Evolutionary conservation across 1,140 invertebrate species (phyloP), one percentile per base, ranked within the genome.

Genomic region (Tribolium castaneum): DNA sequence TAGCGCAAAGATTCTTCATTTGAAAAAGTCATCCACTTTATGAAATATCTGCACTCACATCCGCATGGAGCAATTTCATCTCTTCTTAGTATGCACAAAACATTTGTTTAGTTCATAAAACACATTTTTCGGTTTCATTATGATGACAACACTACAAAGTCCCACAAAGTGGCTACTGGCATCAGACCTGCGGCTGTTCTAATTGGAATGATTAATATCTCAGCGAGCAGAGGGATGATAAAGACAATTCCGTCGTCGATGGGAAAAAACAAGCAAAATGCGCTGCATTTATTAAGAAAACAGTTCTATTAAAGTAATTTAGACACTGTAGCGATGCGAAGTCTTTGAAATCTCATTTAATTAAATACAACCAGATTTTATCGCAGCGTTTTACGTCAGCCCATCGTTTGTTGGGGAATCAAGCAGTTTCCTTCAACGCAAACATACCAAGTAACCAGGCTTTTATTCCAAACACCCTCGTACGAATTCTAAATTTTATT

Each of bases 401-500:
- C 59, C 30, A 35, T 66, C 59, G 59, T 66, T 66, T 66, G 59
- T 66, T 35, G 59, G 59, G 35, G 12, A 66, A 66, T 66, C 59
- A 66, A 30, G 59, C 59, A 66, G 59, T 66, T 66, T 66, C 59
- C 59, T 66, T 66, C 59, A 34, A 66, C 59, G 59, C 59, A 66
- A 66, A 66, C 59, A 66, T 66, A 30, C 59, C 59, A 66, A 14
- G 30, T 30, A 66, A 66, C 59, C 30, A 66, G 59, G 59, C 59
- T 66, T 66, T 66, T 66, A 66, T 66, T 66, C 59, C 59, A 39
- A 66, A 66, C 59, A 39, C 59, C 59, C 59, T 66, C 59, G 59
- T 66, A 66, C 59, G 59, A 66, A 66, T 66, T 66, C 59, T 66
- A 66, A 66, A 66, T 66, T 66, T 66, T 66, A 66, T 66, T 66